These are phyloP conservation scores for Dendrolimus pini DNA, from an alignment of 2,888 invertebrate genomes.

Conservation along the genomic window DNA sequence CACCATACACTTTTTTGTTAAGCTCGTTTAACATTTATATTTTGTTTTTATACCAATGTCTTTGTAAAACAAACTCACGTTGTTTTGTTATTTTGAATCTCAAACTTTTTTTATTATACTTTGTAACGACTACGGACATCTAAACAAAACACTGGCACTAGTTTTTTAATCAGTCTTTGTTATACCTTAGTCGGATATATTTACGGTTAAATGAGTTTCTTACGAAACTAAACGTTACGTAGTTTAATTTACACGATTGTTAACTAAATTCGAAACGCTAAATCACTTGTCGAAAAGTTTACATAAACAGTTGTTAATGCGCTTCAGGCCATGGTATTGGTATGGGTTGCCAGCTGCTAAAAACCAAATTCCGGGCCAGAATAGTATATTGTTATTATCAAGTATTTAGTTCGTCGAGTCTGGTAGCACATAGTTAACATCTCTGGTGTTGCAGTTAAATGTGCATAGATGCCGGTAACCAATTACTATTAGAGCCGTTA, in stretches of 20 bases:
- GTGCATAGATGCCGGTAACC: too few species aligned
- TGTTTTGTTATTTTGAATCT: background rate
- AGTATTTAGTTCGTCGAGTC: too few species aligned
- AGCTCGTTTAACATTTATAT: background rate
- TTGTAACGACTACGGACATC: background rate
- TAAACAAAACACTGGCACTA: constrained; percentile 5
- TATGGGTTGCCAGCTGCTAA: constrained; percentile 27
- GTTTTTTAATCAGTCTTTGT: constrained; percentile 1
- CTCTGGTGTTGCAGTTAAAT: too few species aligned
- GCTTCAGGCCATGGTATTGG: constrained; percentile 35
- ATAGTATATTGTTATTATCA: too few species aligned
- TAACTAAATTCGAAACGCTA: constrained; percentile 14
- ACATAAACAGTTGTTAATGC: constrained; percentile 42
- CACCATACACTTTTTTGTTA: background rate
- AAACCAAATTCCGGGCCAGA: constrained; percentile 4
- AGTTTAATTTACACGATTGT: constrained; percentile 28
- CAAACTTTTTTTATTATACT: constrained; percentile 1
- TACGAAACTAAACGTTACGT: constrained; percentile 21
- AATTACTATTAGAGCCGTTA: too few species aligned
- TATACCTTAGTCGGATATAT: constrained; percentile 6
- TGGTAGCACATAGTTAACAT: too few species aligned
- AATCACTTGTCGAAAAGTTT: constrained; percentile 46
- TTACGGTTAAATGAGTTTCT: constrained; percentile 17
- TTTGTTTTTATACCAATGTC: background rate
- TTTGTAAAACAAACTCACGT: background rate